Evolutionary conservation across 2,888 invertebrate species (phyloP).

Genomic region (Pachliopta kotzebuea): DNA sequence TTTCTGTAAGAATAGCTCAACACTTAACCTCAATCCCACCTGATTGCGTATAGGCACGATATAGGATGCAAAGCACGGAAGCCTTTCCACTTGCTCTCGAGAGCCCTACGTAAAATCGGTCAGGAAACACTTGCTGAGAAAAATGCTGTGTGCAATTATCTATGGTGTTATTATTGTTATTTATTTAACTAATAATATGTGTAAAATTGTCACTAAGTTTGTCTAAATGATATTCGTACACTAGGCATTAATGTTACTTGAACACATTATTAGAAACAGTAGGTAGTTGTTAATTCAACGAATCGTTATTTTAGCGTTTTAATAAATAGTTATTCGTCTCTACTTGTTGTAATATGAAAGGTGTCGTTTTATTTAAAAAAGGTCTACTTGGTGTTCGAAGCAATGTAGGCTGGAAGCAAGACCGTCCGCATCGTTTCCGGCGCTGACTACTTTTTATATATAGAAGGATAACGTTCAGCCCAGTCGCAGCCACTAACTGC

Average conservation of each 20-base stretch:
- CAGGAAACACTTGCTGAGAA: not conserved
- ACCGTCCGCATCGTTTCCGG: constrained; percentile 16
- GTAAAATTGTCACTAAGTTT: too few relatives aligned
- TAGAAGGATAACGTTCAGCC: not conserved
- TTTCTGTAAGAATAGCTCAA: constrained; percentile 11
- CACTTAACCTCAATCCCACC: constrained; percentile 26
- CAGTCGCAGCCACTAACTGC: constrained; percentile 7
- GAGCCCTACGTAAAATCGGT: constrained; percentile 10
- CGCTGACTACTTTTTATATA: not conserved
- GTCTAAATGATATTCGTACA: too few relatives aligned
- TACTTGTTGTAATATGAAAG: not conserved
- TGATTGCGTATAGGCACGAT: constrained; percentile 7
- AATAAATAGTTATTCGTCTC: not conserved
- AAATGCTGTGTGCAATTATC: constrained; percentile 1
- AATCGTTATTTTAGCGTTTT: not conserved
- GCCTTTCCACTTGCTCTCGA: constrained; percentile 17
- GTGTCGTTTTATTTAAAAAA: not conserved
- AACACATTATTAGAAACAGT: too few relatives aligned
- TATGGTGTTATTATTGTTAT: not conserved
- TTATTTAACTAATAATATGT: too few relatives aligned
- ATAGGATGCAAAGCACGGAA: constrained; percentile 5
- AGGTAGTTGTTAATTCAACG: too few relatives aligned
- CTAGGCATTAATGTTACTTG: not conserved
- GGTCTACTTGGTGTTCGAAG: not conserved
- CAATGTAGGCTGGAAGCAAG: constrained; percentile 2